Base-by-base conservation (phyloP, 2,797 vertebrate species). In the Gouania willdenowi region DNA sequence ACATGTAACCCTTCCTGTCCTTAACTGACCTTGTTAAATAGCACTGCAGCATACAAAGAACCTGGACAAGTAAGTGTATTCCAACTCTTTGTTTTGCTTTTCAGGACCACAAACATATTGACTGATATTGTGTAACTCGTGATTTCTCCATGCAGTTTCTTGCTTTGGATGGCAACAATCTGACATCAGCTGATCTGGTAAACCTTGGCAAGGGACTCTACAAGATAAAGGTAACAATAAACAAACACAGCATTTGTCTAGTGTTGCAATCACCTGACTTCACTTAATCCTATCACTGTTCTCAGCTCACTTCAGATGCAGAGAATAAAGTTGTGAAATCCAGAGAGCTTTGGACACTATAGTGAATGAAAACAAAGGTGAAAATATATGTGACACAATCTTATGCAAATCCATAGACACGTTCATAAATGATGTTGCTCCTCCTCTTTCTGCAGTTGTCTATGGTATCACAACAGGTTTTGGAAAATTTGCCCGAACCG, bases 391-490 rank as follows among this genome's bases (percentile, higher is more conserved):
- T n/a, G n/a, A n/a, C n/a, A n/a, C n/a, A n/a, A n/a, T n/a, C 23
- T 12, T 1, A 21, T 12, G 1, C 12, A 25, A 33, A 6, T 1
- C 16, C 5, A 19, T 3, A 13, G 19, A 35, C 17, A 20, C 14
- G 14, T 29, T 7, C 11, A 32, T 8, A 0, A 24, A 11, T 21
- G 47, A 5, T 26, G 2, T 23, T 23, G 33, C 9, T 12, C 1
- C 14, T 58, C 12, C 52, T 61, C 9, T 57, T 67, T 50, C 33
- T 77, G 9, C 73, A 99, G 97, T 98, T 54, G 97, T 98, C 48
- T 99, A 99, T 14, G 97, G 97, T 71, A 98, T 99, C 73, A 98
- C 94, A 12, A 99, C 97, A 0, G 97, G 97, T 6, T 99, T 99
- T 83, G 97, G 97, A 8, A 99, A 98, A 72, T 99, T 99, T 85